Evolutionary conservation across 1,140 invertebrate genomes (phyloP), one percentile per base, ranked within the genome.

Genomic region (Trichoplusia ni): DNA sequence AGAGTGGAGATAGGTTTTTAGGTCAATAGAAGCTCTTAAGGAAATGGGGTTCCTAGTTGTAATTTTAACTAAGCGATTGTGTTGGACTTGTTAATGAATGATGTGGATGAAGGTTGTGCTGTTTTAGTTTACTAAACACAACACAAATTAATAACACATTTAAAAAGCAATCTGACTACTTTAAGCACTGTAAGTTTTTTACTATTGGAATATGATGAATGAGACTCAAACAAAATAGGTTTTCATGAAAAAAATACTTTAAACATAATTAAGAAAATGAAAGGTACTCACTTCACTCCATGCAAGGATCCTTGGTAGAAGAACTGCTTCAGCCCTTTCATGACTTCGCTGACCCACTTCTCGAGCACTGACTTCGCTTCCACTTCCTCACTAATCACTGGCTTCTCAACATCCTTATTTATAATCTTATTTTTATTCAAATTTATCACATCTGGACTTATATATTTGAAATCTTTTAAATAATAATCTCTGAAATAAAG

Each of bases 281-380:
- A 4, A 14, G 7, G 16, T 46, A 86, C 81, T 88, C 56, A 88
- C 86, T 89, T 89, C 6, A 90, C 82, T 37, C 89, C 86, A 61
- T 90, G 88, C n/a, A 90, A 44, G 11, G 82, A 85, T n/a, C 89
- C 86, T 31, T 84, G 75, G 58, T 86, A 86, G 64, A 86, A 81
- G 67, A 90, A 86, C 72, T 89, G 84, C 69, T 86, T 86, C 14
- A 84, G 53, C 1, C 88, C 86, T 47, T 65, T 77, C 61, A 83
- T 61, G 33, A 86, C 75, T 74, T 83, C 75, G 4, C 27, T 40
- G n/a, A 76, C 61, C 86, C 86, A 89, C 65, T 79, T 81, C 40
- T 64, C 64, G 35, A 86, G 64, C 58, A 76, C 71, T n/a, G 46
- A 38, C 13, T 64, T 65, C 3, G 13, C 7, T 18, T 4, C n/a